Base-by-base conservation (phyloP, 23 tunicate species). In the Halocynthia aurantium region DNA sequence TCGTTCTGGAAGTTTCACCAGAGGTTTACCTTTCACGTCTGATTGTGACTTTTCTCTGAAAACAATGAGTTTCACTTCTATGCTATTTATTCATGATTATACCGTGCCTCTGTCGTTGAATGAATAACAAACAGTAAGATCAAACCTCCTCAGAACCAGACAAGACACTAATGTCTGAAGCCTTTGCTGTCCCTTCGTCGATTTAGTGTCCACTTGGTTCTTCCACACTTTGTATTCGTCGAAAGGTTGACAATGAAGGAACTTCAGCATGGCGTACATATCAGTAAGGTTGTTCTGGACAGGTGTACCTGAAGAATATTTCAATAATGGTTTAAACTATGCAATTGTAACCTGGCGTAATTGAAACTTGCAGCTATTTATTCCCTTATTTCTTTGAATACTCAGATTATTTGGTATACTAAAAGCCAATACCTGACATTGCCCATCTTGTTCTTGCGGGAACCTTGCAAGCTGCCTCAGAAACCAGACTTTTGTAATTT, bases 221-320 rank as follows among this genome's bases (percentile, higher is more conserved):
- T 82, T 92, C 98, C 98, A 92, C 71, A 86, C 15, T 56, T 86
- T 86, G 58, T 75, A 73, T 49, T 92, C 88, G 55, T 86, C 67
- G 62, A 86, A 92, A 58, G 98, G 98, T 61, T 62, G 73, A 67
- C 90, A 92, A 61, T 86, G 84, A 22, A 92, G 62, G 67, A 92
- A 92, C 78, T 82, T 82, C 51, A 92, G 55, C 85, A 92, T 86
- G 4, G 98, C 91, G 55, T 69, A 92, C 98, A 92, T 82, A 67
- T 92, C 98, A 6, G 83, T 67, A 20, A 82, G 83, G 20, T 86
- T 73, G 71, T 92, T 92, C 61, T 92, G 98, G 9, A 92, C 84
- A 7, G 98, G 98, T 5, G 98, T 92, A 12, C 98, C 98, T 92
- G 79, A 19, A 10, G n/a, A 10, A 61, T n/a, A 58, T 58, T 2